Percentiles rank a stretch among this genome's conserved stretches.
Evolutionary conservation across 2,888 invertebrate species (phyloP).

Genomic region (Eilema caniola): DNA sequence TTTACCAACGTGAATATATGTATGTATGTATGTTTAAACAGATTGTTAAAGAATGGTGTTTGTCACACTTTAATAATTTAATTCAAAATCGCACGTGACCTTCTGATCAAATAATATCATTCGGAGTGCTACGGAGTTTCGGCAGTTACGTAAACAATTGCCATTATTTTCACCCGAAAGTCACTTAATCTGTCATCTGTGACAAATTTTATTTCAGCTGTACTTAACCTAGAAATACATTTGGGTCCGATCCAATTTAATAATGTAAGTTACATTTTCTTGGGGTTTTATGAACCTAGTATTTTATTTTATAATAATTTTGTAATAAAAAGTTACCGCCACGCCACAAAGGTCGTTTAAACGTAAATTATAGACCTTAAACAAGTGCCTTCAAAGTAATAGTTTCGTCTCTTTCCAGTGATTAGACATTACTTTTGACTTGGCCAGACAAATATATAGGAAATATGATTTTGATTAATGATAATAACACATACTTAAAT

Average conservation of each 20-base stretch:
- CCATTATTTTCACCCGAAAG: conserved; percentile 8
- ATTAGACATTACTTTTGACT: too few species aligned
- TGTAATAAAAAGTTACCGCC: too few species aligned
- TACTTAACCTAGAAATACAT: not conserved
- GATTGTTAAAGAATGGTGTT: too few species aligned
- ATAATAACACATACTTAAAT: too few species aligned
- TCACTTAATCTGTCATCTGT: conserved; percentile 15
- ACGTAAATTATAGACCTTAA: not conserved
- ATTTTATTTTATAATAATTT: too few species aligned
- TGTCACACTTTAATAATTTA: not conserved
- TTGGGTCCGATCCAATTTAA: not conserved
- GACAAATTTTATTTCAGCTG: not conserved
- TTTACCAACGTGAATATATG: too few species aligned
- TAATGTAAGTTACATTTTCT: not conserved
- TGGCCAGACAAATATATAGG: too few species aligned
- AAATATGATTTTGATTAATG: too few species aligned
- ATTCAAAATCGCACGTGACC: not conserved
- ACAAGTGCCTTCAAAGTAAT: not conserved
- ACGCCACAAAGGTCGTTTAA: too few species aligned
- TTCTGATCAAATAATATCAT: not conserved
- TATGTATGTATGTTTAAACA: too few species aligned
- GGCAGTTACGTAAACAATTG: not conserved
- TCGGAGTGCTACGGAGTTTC: not conserved
- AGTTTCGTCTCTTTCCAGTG: too few species aligned
- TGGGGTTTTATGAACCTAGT: not conserved